Base-by-base conservation (phyloP, 2,888 invertebrate genomes). In the Hemithea aestivaria region DNA sequence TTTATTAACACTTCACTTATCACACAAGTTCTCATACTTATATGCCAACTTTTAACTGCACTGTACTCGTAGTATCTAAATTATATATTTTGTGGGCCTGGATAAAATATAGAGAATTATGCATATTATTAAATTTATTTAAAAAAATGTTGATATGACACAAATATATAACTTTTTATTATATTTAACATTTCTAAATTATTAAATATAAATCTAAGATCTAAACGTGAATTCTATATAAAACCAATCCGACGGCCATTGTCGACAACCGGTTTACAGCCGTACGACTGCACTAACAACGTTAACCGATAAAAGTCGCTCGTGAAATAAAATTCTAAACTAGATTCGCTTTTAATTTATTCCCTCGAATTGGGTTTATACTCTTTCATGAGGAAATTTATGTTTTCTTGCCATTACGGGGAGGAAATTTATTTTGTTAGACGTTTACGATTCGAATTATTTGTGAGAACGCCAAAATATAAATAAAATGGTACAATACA, bases 231-330 rank as follows among this genome's bases (percentile, higher is more conserved):
- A 31, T 22, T 24, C 20, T 35, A 6, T 7, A 7, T 12, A 32
- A 27, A 9, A 11, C 51, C 58, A 52, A 57, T 43, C 38, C 34
- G 51, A 53, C 60, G 53, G 53, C 58, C 53, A 22, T 22, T 7
- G 63, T 53, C 59, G 56, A 57, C 67, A 66, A 62, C 66, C 59
- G 62, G 58, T 61, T 66, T 63, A 64, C 62, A 59, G 56, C 51
- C 53, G 52, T 55, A 55, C 54, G 60, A 62, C 57, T 62, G 58
- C 54, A 51, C 55, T 75, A 73, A 75, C 62, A 41, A 54, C 41
- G 63, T 74, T 66, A 73, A 46, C 47, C 61, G 53, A 59, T 66
- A 62, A 66, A 73, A 69, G 61, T 64, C 63, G 51, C 55, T 57
- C 48, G 58, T 53, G 60, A 61, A 66, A 66, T 64, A 65, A 60